Base-by-base conservation (phyloP, 2,113 vertebrate genomes). In the Hemichromis elongatus region DNA sequence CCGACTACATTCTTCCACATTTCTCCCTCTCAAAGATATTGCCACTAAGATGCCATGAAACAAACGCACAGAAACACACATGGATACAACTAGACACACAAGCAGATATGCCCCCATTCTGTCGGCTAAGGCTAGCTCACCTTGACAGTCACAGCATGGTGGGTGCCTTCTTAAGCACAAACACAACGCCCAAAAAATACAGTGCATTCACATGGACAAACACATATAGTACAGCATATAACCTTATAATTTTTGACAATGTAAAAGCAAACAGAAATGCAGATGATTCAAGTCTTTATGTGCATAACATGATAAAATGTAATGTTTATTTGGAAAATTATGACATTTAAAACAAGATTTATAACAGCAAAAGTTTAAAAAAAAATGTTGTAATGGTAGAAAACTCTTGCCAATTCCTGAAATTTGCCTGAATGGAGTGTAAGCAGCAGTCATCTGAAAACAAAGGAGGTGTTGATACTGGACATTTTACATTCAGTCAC, bases 91-190 rank as follows among this genome's bases (percentile, higher is more conserved):
- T 56, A 82, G 53, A 88, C 28, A 14, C 80, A 81, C 83, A 50
- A 70, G 52, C 55, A 86, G 73, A 59, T 83, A 83, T 93, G 93
- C 30, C 86, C 92, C 73, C 87, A 93, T 88, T 93, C 92, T 94
- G 92, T 94, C 92, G 12, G 21, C 81, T 63, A 54, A 85, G 75
- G 73, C 86, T 77, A 92, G 92, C 80, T 92, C 92, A 92, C 91
- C 83, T 91, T 91, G 92, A 93, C 89, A 92, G 91, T 79, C 85
- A 63, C 90, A 90, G 81, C 89, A 90, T 92, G 91, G 82, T 91
- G 18, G 37, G 70, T 85, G 83, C 47, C 88, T 85, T 37, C 56
- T 89, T 83, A 77, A 81, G 84, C 81, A 81, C 54, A 81, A 66
- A 83, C 70, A 84, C 88, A 82, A 33, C 59, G 83, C 18, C 4